Conservation (phyloP, 2,888 invertebrate genomes). For the Pteria penguin region DNA sequence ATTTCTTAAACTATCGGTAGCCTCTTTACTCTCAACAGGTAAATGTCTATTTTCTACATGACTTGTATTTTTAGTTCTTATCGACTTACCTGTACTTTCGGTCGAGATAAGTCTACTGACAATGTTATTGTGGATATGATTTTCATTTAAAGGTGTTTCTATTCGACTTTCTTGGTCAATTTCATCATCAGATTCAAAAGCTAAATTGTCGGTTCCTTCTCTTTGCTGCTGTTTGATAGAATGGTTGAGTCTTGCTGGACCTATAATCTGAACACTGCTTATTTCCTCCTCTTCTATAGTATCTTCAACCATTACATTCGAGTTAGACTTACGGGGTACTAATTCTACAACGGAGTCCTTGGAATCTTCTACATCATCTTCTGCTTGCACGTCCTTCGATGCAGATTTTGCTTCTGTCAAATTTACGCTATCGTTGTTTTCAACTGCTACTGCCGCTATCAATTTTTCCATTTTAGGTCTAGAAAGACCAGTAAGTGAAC, state of each 20-base stretch:
- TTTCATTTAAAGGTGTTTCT: background rate
- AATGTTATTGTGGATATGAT: too few species aligned
- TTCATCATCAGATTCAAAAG: background rate
- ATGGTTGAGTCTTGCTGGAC: background rate
- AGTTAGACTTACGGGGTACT: background rate
- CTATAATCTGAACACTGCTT: too few species aligned
- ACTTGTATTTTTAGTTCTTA: too few species aligned
- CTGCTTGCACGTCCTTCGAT: too few species aligned
- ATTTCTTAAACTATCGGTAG: background rate
- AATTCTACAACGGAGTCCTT: background rate
- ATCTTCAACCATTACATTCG: background rate
- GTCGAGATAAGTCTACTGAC: background rate
- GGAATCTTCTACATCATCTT: background rate
- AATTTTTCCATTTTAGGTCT: background rate
- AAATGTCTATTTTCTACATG: too few species aligned
- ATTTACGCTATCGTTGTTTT: background rate
- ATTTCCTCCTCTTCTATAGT: background rate
- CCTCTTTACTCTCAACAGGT: background rate
- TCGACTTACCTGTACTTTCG: background rate
- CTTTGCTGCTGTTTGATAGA: background rate
- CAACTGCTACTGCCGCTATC: background rate
- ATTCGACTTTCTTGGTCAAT: background rate
- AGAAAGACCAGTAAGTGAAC: background rate
- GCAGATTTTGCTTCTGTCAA: background rate
- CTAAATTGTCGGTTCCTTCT: background rate